Percentiles rank a stretch among this genome's conserved stretches.
Conservation (phyloP, 2,888 invertebrate species). For the Plagodis dolabraria region DNA sequence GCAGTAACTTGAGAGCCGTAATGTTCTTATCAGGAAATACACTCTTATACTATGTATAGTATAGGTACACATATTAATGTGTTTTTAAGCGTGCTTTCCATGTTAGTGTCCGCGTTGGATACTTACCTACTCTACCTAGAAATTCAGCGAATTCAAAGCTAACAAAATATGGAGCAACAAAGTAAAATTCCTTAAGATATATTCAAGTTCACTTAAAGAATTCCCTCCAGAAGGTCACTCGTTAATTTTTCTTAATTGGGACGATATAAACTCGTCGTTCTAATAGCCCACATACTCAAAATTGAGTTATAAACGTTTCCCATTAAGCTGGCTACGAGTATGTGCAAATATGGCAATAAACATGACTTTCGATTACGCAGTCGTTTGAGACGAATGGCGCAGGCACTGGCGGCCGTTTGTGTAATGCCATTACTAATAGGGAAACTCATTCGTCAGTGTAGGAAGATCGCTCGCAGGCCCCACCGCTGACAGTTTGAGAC, state of each 20-base stretch:
- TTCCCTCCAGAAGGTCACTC: not conserved
- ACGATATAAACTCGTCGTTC: slow-evolving; percentile 18
- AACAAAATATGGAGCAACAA: no score
- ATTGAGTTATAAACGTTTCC: slow-evolving; percentile 33
- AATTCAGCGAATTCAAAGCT: not conserved
- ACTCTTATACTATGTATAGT: slow-evolving; percentile 28
- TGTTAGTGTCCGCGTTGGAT: not conserved
- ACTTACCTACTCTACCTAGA: not conserved
- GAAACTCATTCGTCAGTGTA: slow-evolving; percentile 63
- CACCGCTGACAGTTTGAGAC: slow-evolving; percentile 65
- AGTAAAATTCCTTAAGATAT: no score
- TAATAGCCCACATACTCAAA: slow-evolving; percentile 32
- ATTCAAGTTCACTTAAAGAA: no score
- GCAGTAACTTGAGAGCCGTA: slow-evolving; percentile 56
- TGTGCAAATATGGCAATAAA: slow-evolving; percentile 52
- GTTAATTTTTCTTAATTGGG: slow-evolving; percentile 4
- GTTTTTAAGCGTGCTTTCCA: no score
- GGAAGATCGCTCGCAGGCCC: slow-evolving; percentile 51
- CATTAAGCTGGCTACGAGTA: slow-evolving; percentile 36
- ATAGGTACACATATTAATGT: no score
- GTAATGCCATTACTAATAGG: slow-evolving; percentile 60
- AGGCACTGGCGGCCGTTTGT: slow-evolving; percentile 56
- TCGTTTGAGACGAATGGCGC: slow-evolving; percentile 55
- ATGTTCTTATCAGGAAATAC: slow-evolving; percentile 54
- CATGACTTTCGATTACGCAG: slow-evolving; percentile 61